Evolutionary conservation across 2,113 vertebrate species (phyloP).

Genomic region (Redunca redunca): DNA sequence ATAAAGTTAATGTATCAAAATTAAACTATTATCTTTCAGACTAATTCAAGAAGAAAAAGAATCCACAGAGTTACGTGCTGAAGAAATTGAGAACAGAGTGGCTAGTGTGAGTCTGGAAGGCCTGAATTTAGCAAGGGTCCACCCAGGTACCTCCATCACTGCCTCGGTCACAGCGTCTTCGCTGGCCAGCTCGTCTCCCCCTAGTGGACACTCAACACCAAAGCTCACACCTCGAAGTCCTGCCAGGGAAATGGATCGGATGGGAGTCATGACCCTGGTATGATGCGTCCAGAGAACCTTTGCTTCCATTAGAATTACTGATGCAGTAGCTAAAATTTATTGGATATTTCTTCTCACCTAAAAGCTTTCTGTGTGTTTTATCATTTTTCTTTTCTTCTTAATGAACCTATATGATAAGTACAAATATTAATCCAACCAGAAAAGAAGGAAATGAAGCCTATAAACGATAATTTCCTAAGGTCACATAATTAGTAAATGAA

Average conservation of each 20-base stretch:
- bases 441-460: neutral
- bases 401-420: neutral
- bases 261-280: conserved; percentile 99
- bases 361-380: neutral
- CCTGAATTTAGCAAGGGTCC: conserved; percentile 93
- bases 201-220: conserved; percentile 97
- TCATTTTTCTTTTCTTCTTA: neutral
- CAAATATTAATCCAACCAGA: neutral
- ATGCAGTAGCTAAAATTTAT: neutral
- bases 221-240: conserved; percentile 96
- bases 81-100: conserved; percentile 98
- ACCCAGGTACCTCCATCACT: conserved; percentile 93
- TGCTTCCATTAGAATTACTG: neutral
- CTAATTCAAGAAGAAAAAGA: conserved; percentile 99
- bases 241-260: conserved; percentile 96
- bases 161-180: conserved; percentile 96
- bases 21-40: conserved; percentile 74
- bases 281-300: neutral
- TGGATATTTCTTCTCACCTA: neutral
- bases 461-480: neutral
- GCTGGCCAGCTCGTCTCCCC: conserved; percentile 95
- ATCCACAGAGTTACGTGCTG: conserved; percentile 95
- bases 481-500: neutral
- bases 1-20: neutral
- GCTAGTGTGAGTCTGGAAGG: conserved; percentile 98